phyloP scores from a whole-genome alignment of 2,113 vertebrate species.

The Struthidea cinerea region DNA sequence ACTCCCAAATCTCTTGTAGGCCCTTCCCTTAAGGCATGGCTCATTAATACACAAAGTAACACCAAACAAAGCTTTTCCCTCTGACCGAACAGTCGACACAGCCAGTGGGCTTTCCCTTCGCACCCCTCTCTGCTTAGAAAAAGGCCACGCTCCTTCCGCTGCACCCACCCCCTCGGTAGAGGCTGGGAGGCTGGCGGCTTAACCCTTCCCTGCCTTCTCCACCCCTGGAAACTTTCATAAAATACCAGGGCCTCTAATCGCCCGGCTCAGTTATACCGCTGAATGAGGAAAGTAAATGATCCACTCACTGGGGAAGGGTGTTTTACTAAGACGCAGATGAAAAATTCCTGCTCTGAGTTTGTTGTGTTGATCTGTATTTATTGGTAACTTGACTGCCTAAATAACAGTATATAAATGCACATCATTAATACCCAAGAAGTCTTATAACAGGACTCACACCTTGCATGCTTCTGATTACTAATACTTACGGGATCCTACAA shows the following conservation, averaged over 20 bases:
- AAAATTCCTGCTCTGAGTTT: background rate
- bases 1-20: background rate
- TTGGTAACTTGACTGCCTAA: background rate
- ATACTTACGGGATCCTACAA: background rate
- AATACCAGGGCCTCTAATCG: background rate
- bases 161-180: background rate
- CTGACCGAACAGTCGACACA: background rate
- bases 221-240: background rate
- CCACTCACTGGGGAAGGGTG: background rate
- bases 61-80: background rate
- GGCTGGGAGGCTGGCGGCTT: background rate
- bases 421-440: background rate
- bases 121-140: background rate
- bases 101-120: background rate
- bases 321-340: background rate
- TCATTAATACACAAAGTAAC: constrained; percentile 10
- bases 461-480: background rate
- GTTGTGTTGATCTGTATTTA: background rate
- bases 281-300: background rate
- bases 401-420: background rate
- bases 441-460: background rate
- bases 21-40: background rate
- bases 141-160: background rate
- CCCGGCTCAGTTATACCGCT: background rate
- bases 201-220: constrained; percentile 19